Evolutionary conservation across 2,888 invertebrate species (phyloP).

Genomic region (Allolobophora icterica): DNA sequence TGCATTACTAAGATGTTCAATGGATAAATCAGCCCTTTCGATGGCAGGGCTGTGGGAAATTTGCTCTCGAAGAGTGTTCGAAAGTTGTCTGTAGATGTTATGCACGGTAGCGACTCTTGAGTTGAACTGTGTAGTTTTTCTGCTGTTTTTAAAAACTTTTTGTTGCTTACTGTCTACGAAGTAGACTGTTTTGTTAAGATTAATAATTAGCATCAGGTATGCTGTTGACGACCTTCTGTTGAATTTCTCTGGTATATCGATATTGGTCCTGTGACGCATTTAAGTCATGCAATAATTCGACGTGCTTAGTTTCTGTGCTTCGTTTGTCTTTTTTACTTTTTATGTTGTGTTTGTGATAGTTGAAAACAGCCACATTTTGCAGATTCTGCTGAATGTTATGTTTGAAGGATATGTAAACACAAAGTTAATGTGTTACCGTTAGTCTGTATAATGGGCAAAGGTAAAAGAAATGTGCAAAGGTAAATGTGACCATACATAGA

Average conservation of each 20-base stretch:
- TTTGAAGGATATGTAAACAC: not conserved
- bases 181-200: not conserved
- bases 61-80: not conserved
- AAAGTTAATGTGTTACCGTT: not conserved
- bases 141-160: not conserved
- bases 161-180: not conserved
- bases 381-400: not conserved
- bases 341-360: slow-evolving; percentile 17
- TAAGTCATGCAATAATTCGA: slow-evolving; percentile 5
- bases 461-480: not conserved
- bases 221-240: slow-evolving; percentile 7
- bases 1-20: not conserved
- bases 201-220: slow-evolving; percentile 11
- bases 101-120: not conserved
- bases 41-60: not conserved
- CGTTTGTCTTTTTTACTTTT: not conserved
- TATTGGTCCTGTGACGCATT: not conserved
- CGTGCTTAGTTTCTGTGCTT: not conserved
- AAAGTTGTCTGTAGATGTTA: not conserved
- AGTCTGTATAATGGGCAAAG: not conserved
- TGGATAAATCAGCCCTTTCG: no score
- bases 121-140: slow-evolving; percentile 4
- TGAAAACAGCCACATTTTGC: not conserved
- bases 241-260: not conserved
- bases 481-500: not conserved